These are phyloP conservation scores for Rhopalosiphum nymphaeae DNA, from an alignment of 2,888 invertebrate species.

Conservation along the genomic window DNA sequence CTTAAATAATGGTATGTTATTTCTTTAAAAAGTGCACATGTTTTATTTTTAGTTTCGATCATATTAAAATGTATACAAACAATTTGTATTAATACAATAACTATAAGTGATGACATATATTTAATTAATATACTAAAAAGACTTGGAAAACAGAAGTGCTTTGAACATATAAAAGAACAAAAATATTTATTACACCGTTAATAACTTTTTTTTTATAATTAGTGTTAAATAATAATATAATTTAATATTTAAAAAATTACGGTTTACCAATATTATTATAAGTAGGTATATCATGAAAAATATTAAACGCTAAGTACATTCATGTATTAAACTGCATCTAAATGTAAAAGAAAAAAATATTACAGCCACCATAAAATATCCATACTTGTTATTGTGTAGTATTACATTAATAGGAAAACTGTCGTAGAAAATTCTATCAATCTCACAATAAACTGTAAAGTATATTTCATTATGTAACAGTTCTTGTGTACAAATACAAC, in stretches of 20 bases:
- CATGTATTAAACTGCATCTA: background rate
- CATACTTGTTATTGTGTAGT: background rate
- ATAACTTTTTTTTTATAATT: background rate
- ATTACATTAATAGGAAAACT: background rate
- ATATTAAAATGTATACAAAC: no score
- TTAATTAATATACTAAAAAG: background rate
- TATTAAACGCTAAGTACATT: background rate
- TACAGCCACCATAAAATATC: background rate
- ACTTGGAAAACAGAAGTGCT: background rate
- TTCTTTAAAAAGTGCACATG: no score
- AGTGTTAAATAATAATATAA: background rate
- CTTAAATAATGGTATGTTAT: background rate
- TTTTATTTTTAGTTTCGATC: no score
- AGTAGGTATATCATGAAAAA: background rate
- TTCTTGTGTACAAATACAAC: background rate
- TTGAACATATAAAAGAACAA: no score
- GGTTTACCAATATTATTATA: background rate
- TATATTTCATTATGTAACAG: background rate
- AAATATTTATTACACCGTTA: background rate
- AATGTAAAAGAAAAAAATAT: background rate
- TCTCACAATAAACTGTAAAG: background rate
- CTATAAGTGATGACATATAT: no score
- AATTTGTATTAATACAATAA: no score
- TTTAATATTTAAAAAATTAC: background rate
- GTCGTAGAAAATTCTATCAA: background rate